Evolutionary conservation across 1,140 invertebrate species (phyloP), one percentile per base, ranked within the genome.

Genomic region (Lepidurus couesii): DNA sequence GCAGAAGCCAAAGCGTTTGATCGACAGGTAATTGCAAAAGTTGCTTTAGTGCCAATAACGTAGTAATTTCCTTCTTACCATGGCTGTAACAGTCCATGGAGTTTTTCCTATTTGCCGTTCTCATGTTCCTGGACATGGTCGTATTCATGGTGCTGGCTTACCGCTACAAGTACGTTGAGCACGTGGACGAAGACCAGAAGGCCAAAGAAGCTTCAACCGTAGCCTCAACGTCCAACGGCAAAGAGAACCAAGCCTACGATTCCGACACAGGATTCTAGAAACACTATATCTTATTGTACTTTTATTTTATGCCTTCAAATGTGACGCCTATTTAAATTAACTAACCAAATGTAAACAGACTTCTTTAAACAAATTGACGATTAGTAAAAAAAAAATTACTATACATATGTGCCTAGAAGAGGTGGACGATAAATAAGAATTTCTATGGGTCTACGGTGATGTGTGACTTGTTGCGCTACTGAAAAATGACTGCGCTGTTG

Each of bases 21-120:
- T 3, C 85, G 88, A 80, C 90, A 90, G 86, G 91, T 91, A 86
- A 86, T 81, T 75, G 34, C 11, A 9, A 8, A 45, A 80, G 21
- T 34, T 42, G 7, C 65, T 1, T 77, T 24, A 26, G 7, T 42
- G 9, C 16, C 16, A 81, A 42, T 4, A 79, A 16, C 44, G 13
- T 5, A 78, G 16, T 44, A 76, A 4, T 76, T 53, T 21, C 53
- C 74, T 80, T 10, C 8, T 45, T 34, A 80, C 77, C 77, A 75
- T 82, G 80, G 83, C 80, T 83, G 82, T 89, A 89, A 77, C 86
- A 95, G 93, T 89, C 91, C 34, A 88, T 88, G 42, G 94, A 97
- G 84, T 96, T 96, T 84, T 92, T 96, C 86, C 84, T 98, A 0
- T 98, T 96, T 84, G 92, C 94, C 73, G 90, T 87, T 1, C 85